Evolutionary conservation across 2,113 vertebrate species (phyloP).

Genomic region (Bos indicus): DNA sequence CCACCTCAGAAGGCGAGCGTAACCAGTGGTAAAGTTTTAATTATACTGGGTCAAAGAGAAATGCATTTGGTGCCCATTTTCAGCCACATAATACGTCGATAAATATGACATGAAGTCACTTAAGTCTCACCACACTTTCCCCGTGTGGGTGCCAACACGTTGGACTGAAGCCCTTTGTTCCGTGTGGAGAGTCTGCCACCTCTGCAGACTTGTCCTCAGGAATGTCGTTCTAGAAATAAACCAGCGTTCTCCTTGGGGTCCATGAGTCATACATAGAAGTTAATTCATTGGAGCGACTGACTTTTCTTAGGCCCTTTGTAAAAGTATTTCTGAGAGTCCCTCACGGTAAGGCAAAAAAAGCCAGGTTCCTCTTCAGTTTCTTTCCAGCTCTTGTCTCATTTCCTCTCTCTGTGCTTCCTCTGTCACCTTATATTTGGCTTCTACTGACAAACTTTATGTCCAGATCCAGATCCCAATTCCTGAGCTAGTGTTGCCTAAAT

Average conservation of each 20-base stretch:
- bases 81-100: neutral
- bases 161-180: conserved; percentile 72
- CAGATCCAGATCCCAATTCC: neutral
- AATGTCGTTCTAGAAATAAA: conserved; percentile 75
- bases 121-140: neutral
- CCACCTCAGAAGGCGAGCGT: neutral
- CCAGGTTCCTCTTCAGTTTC: neutral
- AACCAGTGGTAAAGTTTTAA: neutral
- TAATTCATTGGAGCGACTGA: conserved; percentile 61
- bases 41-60: neutral
- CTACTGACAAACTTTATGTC: neutral
- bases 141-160: neutral
- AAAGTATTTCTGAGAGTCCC: conserved; percentile 46
- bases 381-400: conserved; percentile 39
- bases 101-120: conserved; percentile 36
- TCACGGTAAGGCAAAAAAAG: neutral
- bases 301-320: conserved; percentile 66
- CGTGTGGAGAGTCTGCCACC: conserved; percentile 47
- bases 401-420: neutral
- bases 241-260: conserved; percentile 14
- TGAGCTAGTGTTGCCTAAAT: neutral
- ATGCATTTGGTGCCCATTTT: neutral
- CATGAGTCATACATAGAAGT: conserved; percentile 61
- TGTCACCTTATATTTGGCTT: neutral
- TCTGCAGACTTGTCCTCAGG: conserved; percentile 66